Conservation (phyloP, 2,797 vertebrate genomes). For the Anguilla marmorata region DNA sequence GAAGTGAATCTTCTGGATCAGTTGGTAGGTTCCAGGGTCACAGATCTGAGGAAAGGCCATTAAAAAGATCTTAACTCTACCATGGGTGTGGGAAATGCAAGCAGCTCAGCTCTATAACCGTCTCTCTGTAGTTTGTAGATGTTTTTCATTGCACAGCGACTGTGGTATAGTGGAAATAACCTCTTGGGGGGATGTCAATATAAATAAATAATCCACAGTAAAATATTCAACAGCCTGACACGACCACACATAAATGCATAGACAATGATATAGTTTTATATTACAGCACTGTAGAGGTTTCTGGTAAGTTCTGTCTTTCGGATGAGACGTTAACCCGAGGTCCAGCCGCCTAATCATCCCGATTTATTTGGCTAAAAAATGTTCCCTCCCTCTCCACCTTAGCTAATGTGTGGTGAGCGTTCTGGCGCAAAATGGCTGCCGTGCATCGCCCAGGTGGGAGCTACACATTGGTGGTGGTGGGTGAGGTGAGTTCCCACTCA, state of each 20-base stretch:
- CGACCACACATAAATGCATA: neutral
- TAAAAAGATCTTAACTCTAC: conserved; percentile 49
- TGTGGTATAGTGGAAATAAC: neutral
- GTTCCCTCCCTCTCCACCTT: too few relatives aligned
- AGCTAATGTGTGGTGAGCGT: too few relatives aligned
- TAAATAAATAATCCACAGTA: neutral
- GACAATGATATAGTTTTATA: neutral
- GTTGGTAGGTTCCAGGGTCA: conserved; percentile 84
- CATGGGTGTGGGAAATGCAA: conserved; percentile 34
- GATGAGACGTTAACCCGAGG: too few relatives aligned
- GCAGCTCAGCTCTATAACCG: conserved; percentile 35
- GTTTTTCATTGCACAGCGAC: neutral
- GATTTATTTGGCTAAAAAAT: too few relatives aligned
- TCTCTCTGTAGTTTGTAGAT: neutral
- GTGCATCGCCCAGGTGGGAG: too few relatives aligned
- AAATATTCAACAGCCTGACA: neutral
- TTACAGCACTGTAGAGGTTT: neutral
- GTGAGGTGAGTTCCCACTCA: too few relatives aligned
- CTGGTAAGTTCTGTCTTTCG: neutral
- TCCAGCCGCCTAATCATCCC: too few relatives aligned
- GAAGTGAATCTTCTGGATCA: conserved; percentile 91
- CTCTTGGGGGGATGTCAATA: neutral
- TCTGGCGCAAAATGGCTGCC: too few relatives aligned
- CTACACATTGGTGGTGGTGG: too few relatives aligned
- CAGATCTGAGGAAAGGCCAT: conserved; percentile 73